These are phyloP conservation scores for Lontra canadensis DNA, from an alignment of 2,113 vertebrate genomes.

Conservation along the genomic window DNA sequence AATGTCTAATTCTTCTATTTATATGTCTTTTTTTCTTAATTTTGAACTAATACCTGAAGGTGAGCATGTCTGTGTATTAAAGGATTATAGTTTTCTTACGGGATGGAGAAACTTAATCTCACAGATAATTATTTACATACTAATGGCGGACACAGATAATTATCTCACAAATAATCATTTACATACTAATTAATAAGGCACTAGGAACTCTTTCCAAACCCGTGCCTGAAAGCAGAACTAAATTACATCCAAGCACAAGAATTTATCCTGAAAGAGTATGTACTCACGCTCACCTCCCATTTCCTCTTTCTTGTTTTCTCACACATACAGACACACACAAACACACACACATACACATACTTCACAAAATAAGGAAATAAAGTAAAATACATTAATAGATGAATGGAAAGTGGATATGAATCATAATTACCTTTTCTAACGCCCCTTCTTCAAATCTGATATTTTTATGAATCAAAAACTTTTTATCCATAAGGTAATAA, in stretches of 20 bases:
- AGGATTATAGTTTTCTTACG: slow-evolving; percentile 12
- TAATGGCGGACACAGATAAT: neutral
- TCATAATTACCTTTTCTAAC: neutral
- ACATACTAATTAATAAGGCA: slow-evolving; percentile 5
- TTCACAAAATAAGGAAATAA: slow-evolving; percentile 4
- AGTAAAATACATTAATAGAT: neutral
- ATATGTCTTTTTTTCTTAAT: neutral
- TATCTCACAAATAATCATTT: slow-evolving; percentile 23
- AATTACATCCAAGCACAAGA: neutral
- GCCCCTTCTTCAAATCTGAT: neutral
- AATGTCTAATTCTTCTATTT: slow-evolving; percentile 47
- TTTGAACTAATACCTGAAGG: slow-evolving; percentile 17
- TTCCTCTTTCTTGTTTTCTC: neutral
- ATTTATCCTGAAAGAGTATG: neutral
- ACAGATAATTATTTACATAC: slow-evolving; percentile 38
- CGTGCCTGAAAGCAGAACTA: neutral
- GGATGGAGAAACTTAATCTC: neutral
- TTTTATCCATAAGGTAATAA: neutral
- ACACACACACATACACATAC: neutral
- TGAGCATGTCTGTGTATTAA: neutral
- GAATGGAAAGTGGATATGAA: neutral
- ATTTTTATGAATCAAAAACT: neutral
- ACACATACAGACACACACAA: neutral
- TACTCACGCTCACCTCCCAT: neutral
- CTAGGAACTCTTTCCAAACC: neutral